Percentiles rank a stretch among this genome's conserved stretches.
Conservation (phyloP, 1,140 invertebrate genomes). For the Drosophila lacertosa region DNA sequence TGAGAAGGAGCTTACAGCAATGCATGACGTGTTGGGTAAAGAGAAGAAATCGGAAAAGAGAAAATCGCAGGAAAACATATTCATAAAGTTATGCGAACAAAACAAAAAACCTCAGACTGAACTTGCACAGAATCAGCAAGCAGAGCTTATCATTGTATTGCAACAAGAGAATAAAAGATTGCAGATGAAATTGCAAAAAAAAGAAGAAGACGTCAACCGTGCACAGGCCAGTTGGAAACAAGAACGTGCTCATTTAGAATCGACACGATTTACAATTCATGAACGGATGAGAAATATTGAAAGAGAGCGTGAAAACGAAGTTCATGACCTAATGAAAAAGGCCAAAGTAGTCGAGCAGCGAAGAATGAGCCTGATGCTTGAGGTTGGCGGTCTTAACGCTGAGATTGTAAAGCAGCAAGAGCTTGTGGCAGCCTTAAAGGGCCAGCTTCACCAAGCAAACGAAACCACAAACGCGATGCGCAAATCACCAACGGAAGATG, state of each 20-base stretch:
- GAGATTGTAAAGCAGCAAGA: slow-evolving; percentile 31
- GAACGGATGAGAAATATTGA: slow-evolving; percentile 29
- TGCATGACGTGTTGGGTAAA: not conserved
- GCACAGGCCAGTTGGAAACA: slow-evolving; percentile 10
- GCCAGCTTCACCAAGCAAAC: not conserved
- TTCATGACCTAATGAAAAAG: slow-evolving; percentile 6
- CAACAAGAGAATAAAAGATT: slow-evolving; percentile 36
- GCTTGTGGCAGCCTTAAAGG: not conserved
- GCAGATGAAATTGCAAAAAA: slow-evolving; percentile 13
- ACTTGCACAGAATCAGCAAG: slow-evolving; percentile 1
- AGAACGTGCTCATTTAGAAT: slow-evolving; percentile 8
- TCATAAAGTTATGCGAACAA: slow-evolving; percentile 49
- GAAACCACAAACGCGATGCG: not conserved
- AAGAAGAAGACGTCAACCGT: slow-evolving; percentile 14
- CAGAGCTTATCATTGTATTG: slow-evolving; percentile 9
- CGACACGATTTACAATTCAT: not conserved
- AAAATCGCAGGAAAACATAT: slow-evolving; percentile 45
- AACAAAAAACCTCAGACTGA: slow-evolving; percentile 21
- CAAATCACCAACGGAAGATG: not conserved
- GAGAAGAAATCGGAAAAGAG: slow-evolving; percentile 18
- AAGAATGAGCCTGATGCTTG: slow-evolving; percentile 45
- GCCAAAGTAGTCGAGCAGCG: slow-evolving; percentile 17
- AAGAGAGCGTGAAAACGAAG: not conserved
- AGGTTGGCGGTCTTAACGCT: slow-evolving; percentile 57
- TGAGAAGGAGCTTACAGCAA: slow-evolving; percentile 19